A percentile compares a stretch with the other conserved stretches of the same genome.
Evolutionary conservation across 2,113 vertebrate species (phyloP).

Genomic region (Gracilinanus agilis): DNA sequence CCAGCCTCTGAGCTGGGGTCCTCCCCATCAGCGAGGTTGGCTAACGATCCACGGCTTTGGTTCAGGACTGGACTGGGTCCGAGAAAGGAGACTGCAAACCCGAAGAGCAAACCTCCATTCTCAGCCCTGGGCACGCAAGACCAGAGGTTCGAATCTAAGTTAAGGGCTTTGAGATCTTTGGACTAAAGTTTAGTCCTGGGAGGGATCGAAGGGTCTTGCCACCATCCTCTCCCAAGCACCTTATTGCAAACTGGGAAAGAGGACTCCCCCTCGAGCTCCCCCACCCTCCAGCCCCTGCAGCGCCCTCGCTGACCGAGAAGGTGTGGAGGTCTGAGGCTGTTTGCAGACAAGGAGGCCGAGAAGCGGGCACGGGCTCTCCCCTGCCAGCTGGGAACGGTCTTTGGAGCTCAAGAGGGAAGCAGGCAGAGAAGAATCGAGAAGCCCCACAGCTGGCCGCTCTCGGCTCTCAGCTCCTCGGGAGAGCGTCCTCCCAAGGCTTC

Average conservation of each 20-base stretch:
- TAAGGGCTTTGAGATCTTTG: not conserved
- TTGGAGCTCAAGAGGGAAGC: conserved; percentile 17
- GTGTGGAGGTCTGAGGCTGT: not conserved
- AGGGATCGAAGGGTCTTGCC: not conserved
- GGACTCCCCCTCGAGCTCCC: no score
- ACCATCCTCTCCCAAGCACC: not conserved
- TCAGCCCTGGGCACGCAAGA: not conserved
- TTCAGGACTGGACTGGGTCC: not conserved
- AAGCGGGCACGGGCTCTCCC: not conserved
- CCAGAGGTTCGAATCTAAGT: not conserved
- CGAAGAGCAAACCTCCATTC: not conserved
- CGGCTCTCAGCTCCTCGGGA: conserved; percentile 54
- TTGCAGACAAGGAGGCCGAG: not conserved
- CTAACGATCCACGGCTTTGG: not conserved
- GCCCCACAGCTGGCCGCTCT: conserved; percentile 66
- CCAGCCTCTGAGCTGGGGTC: not conserved
- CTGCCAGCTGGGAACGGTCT: conserved; percentile 73
- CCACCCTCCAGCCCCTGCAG: not conserved
- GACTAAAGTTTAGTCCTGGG: no score
- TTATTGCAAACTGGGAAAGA: not conserved
- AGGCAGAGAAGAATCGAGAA: conserved; percentile 28
- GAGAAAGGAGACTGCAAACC: not conserved
- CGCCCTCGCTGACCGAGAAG: no score
- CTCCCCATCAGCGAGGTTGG: not conserved
- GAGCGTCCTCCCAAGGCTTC: conserved; percentile 8